phyloP scores from a whole-genome alignment of 2,113 vertebrate species.

The Nannobrachium achirus region DNA sequence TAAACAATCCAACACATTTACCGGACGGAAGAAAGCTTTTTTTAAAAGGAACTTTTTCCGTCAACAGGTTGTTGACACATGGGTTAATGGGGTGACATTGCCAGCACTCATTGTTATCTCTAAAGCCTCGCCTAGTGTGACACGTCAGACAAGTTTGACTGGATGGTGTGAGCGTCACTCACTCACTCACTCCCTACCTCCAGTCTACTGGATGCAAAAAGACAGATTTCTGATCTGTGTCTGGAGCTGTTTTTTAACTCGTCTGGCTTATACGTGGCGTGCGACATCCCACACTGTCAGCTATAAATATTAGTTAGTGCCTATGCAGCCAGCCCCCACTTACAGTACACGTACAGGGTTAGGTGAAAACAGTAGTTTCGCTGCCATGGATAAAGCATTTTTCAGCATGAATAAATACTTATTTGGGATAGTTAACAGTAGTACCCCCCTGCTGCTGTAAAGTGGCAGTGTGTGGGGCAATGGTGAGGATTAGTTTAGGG shows the following conservation, averaged over 20 bases:
- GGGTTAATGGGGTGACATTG: too few species aligned
- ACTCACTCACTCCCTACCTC: not conserved
- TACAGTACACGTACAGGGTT: not conserved
- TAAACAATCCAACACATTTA: conserved; percentile 43
- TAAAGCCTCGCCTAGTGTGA: not conserved
- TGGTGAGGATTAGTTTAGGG: too few species aligned
- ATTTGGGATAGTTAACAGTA: too few species aligned
- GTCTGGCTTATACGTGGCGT: not conserved
- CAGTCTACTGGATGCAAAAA: too few species aligned
- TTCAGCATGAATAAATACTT: too few species aligned
- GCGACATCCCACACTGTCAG: not conserved
- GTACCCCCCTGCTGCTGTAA: too few species aligned
- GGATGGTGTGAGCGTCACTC: not conserved
- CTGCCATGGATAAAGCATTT: not conserved
- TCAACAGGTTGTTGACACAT: conserved; percentile 64
- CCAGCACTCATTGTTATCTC: conserved; percentile 32
- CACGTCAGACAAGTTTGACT: conserved; percentile 1
- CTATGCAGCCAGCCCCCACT: too few species aligned
- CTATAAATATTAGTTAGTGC: not conserved
- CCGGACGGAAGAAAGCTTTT: conserved; percentile 58
- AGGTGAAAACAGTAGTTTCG: not conserved
- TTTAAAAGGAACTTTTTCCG: conserved; percentile 34
- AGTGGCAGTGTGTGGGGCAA: too few species aligned
- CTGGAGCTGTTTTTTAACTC: not conserved
- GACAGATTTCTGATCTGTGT: conserved; percentile 9